These are phyloP conservation scores for Armadillidium nasatum DNA, from an alignment of 1,140 invertebrate species.

Conservation along the genomic window DNA sequence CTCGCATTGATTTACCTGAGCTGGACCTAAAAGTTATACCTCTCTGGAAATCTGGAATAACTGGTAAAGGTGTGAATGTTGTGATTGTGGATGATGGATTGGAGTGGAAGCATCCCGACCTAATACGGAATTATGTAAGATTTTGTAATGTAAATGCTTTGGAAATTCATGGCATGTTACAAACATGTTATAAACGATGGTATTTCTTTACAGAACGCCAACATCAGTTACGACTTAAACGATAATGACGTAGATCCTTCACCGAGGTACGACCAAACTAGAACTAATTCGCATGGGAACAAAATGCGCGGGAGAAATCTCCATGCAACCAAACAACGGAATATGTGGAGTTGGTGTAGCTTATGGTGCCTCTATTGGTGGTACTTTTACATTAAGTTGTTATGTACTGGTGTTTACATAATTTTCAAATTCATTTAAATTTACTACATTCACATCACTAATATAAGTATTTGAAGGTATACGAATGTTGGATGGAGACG, in stretches of 20 bases:
- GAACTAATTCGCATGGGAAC: slow-evolving; percentile 51
- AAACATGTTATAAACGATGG: not conserved
- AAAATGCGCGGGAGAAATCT: slow-evolving; percentile 48
- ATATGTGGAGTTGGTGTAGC: slow-evolving; percentile 50
- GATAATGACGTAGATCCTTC: slow-evolving; percentile 68
- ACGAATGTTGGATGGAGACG: slow-evolving; percentile 81
- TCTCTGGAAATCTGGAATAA: slow-evolving; percentile 71
- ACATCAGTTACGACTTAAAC: slow-evolving; percentile 81
- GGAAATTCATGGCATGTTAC: not conserved
- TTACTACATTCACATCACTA: slow-evolving; percentile 13
- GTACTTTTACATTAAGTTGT: slow-evolving; percentile 25
- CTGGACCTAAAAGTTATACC: slow-evolving; percentile 70
- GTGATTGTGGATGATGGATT: slow-evolving; percentile 82
- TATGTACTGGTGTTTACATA: no score
- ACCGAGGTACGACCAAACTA: slow-evolving; percentile 62
- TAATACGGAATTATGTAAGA: slow-evolving; percentile 74
- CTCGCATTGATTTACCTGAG: slow-evolving; percentile 57
- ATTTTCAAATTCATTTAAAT: not conserved
- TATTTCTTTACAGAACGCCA: slow-evolving; percentile 61
- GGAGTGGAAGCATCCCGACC: slow-evolving; percentile 73
- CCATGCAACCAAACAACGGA: slow-evolving; percentile 48
- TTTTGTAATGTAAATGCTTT: not conserved
- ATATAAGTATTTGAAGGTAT: slow-evolving; percentile 56
- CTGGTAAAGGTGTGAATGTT: slow-evolving; percentile 72
- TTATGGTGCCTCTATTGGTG: slow-evolving; percentile 48